Base-by-base conservation (phyloP, 2,113 vertebrate species). In the Alaudala cheleensis region DNA sequence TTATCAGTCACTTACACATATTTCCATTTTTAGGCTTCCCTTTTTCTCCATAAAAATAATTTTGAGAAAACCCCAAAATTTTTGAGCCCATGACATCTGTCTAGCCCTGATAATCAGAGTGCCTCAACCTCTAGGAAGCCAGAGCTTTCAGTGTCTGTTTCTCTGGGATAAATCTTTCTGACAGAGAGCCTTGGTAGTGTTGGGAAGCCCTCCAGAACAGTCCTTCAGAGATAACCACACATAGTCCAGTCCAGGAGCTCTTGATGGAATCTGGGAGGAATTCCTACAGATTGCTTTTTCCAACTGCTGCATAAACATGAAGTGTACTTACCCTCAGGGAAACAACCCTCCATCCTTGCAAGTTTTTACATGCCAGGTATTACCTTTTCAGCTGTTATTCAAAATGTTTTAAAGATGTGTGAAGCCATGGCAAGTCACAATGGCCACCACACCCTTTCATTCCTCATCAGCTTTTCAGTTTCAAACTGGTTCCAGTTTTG, bases 371-470 rank as follows among this genome's bases (percentile, higher is more conserved):
- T 23, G 42, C 9, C 18, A 29, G 7, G 0, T 51, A 49, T 67
- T 85, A 81, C 11, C 11, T 70, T 74, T 74, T 67, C 49, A 84
- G 20, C 47, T 79, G 11, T 24, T 91, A 51, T 51, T 93, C 31
- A 58, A 61, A 74, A 64, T 11, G 19, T 34, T 81, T 74, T 5
- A 66, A 50, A 78, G 53, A 56, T 0, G 0, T 28, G 23, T 60
- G 72, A 74, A 70, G 8, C 15, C 39, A 40, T 25, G 25, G 10
- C 19, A 73, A 26, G 10, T 33, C 64, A n/a, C 28, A 58, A 37
- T 23, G 34, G n/a, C 45, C 10, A 61, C 8, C 21, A 17, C 11
- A 29, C 6, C 42, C n/a, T 33, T 1, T 1, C 3, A 22, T 14
- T 53, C 2, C 1, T 47, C 37, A 57, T 23, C 50, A 70, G 24